Conservation (phyloP, 2,113 vertebrate species). For the Catharus bicknelli region DNA sequence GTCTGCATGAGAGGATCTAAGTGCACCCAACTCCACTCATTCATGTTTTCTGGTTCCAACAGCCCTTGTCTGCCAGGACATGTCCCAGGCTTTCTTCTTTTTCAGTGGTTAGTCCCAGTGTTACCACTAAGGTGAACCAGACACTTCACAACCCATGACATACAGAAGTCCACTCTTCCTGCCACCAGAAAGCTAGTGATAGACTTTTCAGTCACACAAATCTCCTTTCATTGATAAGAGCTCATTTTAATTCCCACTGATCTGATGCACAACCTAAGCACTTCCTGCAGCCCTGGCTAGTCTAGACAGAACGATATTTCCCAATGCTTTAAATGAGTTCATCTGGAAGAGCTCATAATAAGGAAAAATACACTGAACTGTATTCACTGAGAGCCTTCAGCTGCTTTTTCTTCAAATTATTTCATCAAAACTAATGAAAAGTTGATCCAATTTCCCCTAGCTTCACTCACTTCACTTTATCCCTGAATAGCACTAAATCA, state of each 20-base stretch:
- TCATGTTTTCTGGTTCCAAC: background rate
- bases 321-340: background rate
- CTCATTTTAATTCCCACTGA: background rate
- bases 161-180: background rate
- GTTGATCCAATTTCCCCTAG: background rate
- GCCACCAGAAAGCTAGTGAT: background rate
- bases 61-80: background rate
- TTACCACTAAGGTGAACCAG: background rate
- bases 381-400: background rate
- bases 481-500: background rate
- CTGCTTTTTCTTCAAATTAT: background rate
- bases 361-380: background rate
- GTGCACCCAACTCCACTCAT: background rate
- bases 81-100: background rate
- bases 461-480: background rate
- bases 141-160: background rate
- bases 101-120: background rate
- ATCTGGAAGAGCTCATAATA: background rate
- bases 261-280: background rate
- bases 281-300: background rate
- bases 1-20: background rate
- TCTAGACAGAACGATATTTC: background rate
- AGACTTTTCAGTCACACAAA: background rate
- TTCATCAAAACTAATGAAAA: constrained; percentile 12
- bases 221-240: background rate